A percentile compares a stretch with the other conserved stretches of the same genome.
These are phyloP conservation scores for Orchesella flavescens DNA, from an alignment of 2,888 invertebrate genomes.

Conservation along the genomic window DNA sequence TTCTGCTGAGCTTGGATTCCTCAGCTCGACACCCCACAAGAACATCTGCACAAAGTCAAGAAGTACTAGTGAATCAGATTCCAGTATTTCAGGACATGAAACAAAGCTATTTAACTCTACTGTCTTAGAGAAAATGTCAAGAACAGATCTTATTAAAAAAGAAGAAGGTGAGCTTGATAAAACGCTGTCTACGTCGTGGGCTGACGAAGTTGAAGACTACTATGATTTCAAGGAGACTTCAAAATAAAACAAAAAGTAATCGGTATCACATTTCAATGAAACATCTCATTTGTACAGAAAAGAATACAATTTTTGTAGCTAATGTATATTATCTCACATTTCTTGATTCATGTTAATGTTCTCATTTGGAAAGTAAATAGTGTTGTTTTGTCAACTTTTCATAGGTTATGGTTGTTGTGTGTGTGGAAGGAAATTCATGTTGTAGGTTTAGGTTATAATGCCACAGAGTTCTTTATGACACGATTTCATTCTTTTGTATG, in stretches of 20 bases:
- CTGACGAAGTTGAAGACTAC: constrained; percentile 66
- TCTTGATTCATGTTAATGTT: not conserved
- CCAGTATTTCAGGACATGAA: not conserved
- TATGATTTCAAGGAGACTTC: constrained; percentile 10
- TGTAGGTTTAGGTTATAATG: no score
- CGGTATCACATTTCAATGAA: no score
- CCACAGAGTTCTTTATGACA: no score
- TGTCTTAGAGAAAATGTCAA: constrained; percentile 28
- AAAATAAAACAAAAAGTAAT: not conserved
- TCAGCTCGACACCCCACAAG: not conserved
- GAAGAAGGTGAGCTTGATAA: constrained; percentile 29
- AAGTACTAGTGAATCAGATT: constrained; percentile 43
- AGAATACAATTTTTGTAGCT: no score
- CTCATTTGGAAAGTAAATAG: not conserved
- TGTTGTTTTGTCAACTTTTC: no score
- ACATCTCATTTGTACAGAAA: no score
- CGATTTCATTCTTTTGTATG: no score
- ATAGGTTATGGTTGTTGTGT: no score
- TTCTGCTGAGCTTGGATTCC: constrained; percentile 48
- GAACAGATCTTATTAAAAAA: constrained; percentile 40
- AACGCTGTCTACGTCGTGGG: constrained; percentile 60
- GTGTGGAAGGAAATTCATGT: no score
- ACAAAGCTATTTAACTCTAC: constrained; percentile 11
- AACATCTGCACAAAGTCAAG: not conserved
- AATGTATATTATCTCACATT: not conserved